Conservation (phyloP, 2,113 vertebrate genomes). For the Coreoperca whiteheadi region DNA sequence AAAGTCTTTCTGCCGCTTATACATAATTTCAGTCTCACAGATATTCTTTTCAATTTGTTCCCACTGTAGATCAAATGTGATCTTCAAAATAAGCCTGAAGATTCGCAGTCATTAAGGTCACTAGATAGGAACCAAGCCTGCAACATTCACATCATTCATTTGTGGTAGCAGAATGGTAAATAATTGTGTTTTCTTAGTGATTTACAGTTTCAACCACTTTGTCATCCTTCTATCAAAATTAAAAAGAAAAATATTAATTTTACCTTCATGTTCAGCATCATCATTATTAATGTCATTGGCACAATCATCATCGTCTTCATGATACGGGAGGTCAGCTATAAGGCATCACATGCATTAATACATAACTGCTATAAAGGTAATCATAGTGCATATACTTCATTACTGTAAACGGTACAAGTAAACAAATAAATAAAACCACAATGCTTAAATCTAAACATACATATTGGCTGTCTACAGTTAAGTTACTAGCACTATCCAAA, state of each 20-base stretch:
- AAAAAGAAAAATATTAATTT: slow-evolving; percentile 14
- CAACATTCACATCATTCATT: slow-evolving; percentile 2
- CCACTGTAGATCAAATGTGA: background rate
- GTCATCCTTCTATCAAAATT: slow-evolving; percentile 37
- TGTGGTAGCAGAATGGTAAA: background rate
- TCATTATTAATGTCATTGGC: slow-evolving; percentile 44
- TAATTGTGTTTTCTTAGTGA: background rate
- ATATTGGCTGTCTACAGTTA: background rate
- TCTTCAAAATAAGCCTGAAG: slow-evolving; percentile 10
- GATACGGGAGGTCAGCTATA: slow-evolving; percentile 50
- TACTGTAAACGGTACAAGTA: background rate
- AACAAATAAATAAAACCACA: background rate
- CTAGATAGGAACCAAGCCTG: background rate
- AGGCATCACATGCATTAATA: slow-evolving; percentile 43
- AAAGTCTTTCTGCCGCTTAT: background rate
- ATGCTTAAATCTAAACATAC: background rate
- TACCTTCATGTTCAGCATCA: slow-evolving; percentile 59
- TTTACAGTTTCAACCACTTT: slow-evolving; percentile 30
- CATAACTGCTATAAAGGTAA: background rate
- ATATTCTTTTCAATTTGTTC: background rate
- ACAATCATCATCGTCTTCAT: slow-evolving; percentile 45
- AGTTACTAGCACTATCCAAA: background rate
- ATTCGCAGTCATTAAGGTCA: background rate
- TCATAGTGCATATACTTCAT: background rate
- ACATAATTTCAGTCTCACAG: background rate